A percentile compares a stretch with the other conserved stretches of the same genome.
Conservation (phyloP, 2,797 vertebrate species). For the Helarctos malayanus region DNA sequence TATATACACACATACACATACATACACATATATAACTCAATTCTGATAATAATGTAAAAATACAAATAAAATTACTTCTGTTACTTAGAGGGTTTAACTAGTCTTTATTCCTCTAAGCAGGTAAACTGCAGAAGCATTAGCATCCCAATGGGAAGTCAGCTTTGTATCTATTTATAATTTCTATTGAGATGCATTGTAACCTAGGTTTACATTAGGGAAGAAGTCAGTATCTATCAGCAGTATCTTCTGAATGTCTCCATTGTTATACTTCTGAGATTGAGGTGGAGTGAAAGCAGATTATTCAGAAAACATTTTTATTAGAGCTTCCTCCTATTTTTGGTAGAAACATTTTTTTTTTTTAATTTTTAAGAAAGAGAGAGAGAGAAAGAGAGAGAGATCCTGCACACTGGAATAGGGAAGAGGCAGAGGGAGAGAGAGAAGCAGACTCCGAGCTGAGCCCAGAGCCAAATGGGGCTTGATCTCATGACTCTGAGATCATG, state of each 20-base stretch:
- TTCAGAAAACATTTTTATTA: neutral
- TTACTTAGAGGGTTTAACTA: neutral
- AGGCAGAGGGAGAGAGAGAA: neutral
- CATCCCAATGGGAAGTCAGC: neutral
- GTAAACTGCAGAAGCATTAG: neutral
- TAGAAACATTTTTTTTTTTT: neutral
- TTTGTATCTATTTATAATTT: neutral
- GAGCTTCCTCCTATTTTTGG: neutral
- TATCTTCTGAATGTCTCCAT: neutral
- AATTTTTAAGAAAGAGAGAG: no score
- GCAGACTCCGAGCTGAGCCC: neutral
- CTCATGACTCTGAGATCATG: neutral
- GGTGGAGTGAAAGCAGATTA: neutral
- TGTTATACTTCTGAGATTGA: neutral
- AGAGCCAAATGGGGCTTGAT: neutral
- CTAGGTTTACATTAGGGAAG: neutral
- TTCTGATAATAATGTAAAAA: neutral
- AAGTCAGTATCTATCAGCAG: neutral
- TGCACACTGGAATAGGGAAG: neutral
- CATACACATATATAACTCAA: neutral
- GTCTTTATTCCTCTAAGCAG: neutral
- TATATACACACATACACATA: no score
- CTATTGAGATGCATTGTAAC: constrained; percentile 8
- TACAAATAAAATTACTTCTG: neutral
- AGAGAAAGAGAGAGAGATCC: neutral